These are phyloP conservation scores for Drosophila neotestacea DNA, from an alignment of 2,888 invertebrate species.

Conservation along the genomic window DNA sequence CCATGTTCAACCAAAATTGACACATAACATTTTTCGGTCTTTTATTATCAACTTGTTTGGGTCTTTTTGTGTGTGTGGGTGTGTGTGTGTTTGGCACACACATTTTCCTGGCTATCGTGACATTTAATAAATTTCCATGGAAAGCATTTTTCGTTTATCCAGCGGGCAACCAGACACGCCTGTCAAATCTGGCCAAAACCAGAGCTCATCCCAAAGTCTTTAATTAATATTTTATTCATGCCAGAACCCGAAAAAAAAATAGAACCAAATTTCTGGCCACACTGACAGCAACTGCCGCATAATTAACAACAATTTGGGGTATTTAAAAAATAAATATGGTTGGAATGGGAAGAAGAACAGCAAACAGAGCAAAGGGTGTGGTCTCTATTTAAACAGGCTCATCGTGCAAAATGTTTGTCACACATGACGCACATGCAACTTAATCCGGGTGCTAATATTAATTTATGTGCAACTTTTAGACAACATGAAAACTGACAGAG, in stretches of 20 bases:
- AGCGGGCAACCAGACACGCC: constrained; percentile 27
- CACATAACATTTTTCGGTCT: constrained; percentile 55
- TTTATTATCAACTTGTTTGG: constrained; percentile 41
- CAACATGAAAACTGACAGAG: background rate
- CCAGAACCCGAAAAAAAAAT: constrained; percentile 16
- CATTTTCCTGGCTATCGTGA: constrained; percentile 36
- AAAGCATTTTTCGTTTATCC: constrained; percentile 60
- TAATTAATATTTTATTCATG: constrained; percentile 76
- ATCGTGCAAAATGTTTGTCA: constrained; percentile 20
- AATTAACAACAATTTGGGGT: constrained; percentile 72
- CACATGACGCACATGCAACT: constrained; percentile 17
- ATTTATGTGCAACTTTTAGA: constrained; percentile 7
- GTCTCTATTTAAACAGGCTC: background rate
- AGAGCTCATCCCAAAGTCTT: constrained; percentile 56
- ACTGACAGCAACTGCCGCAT: constrained; percentile 45
- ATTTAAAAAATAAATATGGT: constrained; percentile 62
- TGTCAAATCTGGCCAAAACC: constrained; percentile 43
- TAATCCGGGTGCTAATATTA: constrained; percentile 9
- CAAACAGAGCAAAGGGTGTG: constrained; percentile 30
- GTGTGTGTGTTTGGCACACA: background rate
- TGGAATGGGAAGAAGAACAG: background rate
- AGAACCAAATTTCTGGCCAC: constrained; percentile 29
- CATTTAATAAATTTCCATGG: constrained; percentile 71
- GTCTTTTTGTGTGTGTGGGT: constrained; percentile 11
- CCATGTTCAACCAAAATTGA: constrained; percentile 59